These are phyloP conservation scores for Dryobates pubescens DNA, from an alignment of 2,797 vertebrate species.

Conservation along the genomic window DNA sequence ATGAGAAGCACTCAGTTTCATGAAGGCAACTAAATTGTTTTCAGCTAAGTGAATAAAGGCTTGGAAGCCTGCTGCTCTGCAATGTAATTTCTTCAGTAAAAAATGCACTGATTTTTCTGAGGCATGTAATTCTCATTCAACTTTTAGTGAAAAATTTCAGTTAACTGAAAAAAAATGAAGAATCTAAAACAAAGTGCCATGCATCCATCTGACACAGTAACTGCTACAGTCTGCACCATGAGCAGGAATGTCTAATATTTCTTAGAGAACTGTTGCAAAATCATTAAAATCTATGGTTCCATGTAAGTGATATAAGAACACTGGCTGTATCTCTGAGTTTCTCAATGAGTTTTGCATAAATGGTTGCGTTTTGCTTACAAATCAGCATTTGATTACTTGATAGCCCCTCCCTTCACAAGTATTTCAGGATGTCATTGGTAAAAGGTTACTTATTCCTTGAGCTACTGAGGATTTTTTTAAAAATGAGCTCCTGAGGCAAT, in stretches of 20 bases:
- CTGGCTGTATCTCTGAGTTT: neutral
- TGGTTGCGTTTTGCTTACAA: neutral
- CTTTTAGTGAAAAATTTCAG: neutral
- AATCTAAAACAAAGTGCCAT: neutral
- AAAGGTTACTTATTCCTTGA: neutral
- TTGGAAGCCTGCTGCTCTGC: neutral
- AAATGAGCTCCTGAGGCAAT: neutral
- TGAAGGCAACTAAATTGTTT: neutral
- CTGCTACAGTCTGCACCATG: neutral
- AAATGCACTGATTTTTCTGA: neutral
- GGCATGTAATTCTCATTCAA: neutral
- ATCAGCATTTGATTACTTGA: neutral
- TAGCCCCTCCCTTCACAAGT: neutral
- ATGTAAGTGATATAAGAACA: neutral
- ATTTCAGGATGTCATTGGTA: neutral
- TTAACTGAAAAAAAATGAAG: neutral
- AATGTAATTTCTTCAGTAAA: neutral
- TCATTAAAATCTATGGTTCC: neutral
- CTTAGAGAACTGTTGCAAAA: neutral
- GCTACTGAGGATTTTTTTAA: neutral
- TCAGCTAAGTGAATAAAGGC: neutral
- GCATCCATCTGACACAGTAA: neutral
- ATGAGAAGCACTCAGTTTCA: neutral
- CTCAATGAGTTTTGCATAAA: neutral
- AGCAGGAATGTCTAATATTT: neutral